These are phyloP conservation scores for Saccopteryx leptura DNA, from an alignment of 2,113 vertebrate genomes.

Conservation along the genomic window DNA sequence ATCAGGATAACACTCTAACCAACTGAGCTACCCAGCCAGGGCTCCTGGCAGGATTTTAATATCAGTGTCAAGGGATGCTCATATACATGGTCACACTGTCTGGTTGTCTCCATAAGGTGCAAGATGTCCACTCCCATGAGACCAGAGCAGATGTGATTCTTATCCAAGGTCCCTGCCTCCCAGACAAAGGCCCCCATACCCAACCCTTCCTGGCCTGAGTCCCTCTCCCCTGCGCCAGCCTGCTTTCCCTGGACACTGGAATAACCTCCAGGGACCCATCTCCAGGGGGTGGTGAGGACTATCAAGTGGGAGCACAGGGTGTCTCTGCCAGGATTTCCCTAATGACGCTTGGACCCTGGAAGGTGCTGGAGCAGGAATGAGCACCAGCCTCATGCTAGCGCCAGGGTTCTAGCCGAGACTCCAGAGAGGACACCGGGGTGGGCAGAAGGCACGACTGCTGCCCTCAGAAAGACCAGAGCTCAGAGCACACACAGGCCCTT, in stretches of 20 bases:
- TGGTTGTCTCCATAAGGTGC: neutral
- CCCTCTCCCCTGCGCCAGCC: neutral
- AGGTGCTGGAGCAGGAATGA: neutral
- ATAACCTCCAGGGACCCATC: neutral
- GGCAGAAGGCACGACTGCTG: neutral
- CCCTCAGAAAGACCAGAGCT: neutral
- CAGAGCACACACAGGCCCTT: neutral
- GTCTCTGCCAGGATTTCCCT: neutral
- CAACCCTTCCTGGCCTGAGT: neutral
- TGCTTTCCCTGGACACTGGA: neutral
- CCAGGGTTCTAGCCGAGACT: neutral
- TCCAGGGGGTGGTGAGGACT: neutral
- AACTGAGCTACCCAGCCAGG: too few species aligned
- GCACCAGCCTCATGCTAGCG: neutral
- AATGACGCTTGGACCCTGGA: neutral
- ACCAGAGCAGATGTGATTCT: neutral
- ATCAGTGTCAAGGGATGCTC: neutral
- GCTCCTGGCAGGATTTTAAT: neutral
- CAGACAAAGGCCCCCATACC: neutral
- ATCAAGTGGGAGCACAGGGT: neutral
- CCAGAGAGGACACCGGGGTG: rapidly evolving
- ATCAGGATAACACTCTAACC: too few species aligned
- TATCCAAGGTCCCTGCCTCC: neutral
- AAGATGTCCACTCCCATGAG: neutral
- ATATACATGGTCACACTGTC: neutral